These are phyloP conservation scores for Odontocolon sp. DNA, from an alignment of 2,888 invertebrate genomes.

Conservation along the genomic window DNA sequence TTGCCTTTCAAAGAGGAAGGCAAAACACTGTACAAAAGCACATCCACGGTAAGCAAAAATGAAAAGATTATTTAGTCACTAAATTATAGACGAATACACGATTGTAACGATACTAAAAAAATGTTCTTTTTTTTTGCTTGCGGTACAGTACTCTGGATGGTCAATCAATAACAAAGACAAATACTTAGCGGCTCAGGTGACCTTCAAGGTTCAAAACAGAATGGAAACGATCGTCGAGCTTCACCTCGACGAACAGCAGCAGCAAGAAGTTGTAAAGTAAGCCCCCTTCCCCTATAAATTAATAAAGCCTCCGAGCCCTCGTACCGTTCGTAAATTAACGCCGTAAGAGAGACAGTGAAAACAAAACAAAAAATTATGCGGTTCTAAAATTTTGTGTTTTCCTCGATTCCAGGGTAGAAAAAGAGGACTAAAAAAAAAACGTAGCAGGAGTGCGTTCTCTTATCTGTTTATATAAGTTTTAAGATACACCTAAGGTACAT, in stretches of 20 bases:
- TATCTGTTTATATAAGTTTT: constrained; percentile 75
- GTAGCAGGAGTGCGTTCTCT: constrained; percentile 70
- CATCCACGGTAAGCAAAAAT: constrained; percentile 81
- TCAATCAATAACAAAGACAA: constrained; percentile 81
- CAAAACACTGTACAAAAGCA: constrained; percentile 82
- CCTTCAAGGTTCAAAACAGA: constrained; percentile 81
- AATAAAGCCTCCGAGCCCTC: constrained; percentile 40
- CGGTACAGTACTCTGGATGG: constrained; percentile 82
- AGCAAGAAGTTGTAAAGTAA: constrained; percentile 76
- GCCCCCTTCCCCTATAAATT: constrained; percentile 48
- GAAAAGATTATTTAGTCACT: background rate
- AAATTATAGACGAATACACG: background rate
- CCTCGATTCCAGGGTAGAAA: constrained; percentile 72
- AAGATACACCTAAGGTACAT: constrained; percentile 65
- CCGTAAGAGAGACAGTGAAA: constrained; percentile 29
- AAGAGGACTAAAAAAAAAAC: constrained; percentile 74
- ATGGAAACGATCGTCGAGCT: constrained; percentile 82
- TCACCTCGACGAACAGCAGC: constrained; percentile 75
- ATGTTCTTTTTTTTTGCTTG: constrained; percentile 29
- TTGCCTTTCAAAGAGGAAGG: constrained; percentile 82
- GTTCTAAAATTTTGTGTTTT: constrained; percentile 60
- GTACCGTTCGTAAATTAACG: constrained; percentile 44
- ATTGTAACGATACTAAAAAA: background rate
- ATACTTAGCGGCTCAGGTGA: constrained; percentile 81
- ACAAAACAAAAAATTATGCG: constrained; percentile 16